Evolutionary conservation across 2,888 invertebrate species (phyloP), one percentile per base, ranked within the genome.

Genomic region (Pollenia griseotomentosa): DNA sequence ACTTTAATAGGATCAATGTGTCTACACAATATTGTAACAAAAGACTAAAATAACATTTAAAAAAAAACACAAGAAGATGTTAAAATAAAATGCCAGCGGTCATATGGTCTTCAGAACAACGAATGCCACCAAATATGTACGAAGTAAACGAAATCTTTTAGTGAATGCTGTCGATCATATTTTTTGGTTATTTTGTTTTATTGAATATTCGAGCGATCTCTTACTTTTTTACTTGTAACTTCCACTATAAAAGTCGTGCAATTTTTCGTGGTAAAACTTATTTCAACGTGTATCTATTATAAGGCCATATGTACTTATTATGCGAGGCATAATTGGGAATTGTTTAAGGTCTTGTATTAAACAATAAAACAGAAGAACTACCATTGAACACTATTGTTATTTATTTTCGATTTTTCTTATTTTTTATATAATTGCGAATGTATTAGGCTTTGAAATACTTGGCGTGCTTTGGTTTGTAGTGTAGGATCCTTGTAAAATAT

Each of bases 111-210:
- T 51, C 55, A 19, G 9, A 44, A 57, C 19, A 7, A n/a, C 11
- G 57, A 16, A 4, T 16, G 40, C 59, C 11, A 40, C 44, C n/a
- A 55, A 33, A 46, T 5, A 42, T 33, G 33, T 33, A 61, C 23
- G 5, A 33, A 51, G 48, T 19, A 57, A 44, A 46, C 73, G 9
- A 77, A 57, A 59, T 61, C 2, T n/a, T 40, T 57, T 51, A 77
- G 10, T 65, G 78, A 82, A 74, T 74, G 63, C 79, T 86, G 86
- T 86, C 86, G 78, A 83, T 86, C 86, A 83, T 86, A 86, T 83
- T 74, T 77, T 81, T 2, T 2, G 19, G 23, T 57, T 42, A 33
- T 23, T 70, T 0, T 59, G 10, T 68, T 66, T 68, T 66, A 57
- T 73, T 75, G 6, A 46, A 44, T 80, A 33, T 33, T 33, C 33